A percentile compares a stretch with the other conserved stretches of the same genome.
Conservation (phyloP, 2,888 invertebrate species). For the Deilephila porcellus region DNA sequence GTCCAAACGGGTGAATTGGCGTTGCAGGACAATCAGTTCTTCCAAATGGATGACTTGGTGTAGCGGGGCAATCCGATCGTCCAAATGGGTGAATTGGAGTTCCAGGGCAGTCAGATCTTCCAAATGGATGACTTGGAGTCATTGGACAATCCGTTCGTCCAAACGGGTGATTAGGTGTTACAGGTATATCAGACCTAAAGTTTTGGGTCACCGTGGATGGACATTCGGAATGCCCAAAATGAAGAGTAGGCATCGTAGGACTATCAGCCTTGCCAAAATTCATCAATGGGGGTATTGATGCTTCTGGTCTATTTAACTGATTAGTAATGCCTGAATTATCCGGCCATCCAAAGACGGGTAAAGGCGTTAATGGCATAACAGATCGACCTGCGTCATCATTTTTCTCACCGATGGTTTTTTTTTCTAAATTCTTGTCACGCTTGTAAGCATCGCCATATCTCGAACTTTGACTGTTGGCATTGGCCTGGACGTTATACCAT, state of each 20-base stretch:
- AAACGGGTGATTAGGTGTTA: constrained; percentile 57
- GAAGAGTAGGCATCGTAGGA: constrained; percentile 51
- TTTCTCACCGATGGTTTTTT: constrained; percentile 33
- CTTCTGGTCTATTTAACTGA: constrained; percentile 37
- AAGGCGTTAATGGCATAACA: constrained; percentile 47
- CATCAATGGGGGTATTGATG: constrained; percentile 21
- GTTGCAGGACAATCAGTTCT: constrained; percentile 50
- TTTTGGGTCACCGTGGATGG: constrained; percentile 51
- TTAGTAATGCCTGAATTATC: constrained; percentile 27
- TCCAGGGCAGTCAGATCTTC: constrained; percentile 36
- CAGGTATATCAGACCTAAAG: constrained; percentile 57
- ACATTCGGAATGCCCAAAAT: constrained; percentile 52
- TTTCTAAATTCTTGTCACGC: constrained; percentile 38
- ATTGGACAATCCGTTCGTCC: constrained; percentile 52
- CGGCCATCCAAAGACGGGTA: constrained; percentile 48
- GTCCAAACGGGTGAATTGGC: constrained; percentile 52
- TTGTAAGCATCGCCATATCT: constrained; percentile 45
- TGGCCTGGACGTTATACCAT: constrained; percentile 35
- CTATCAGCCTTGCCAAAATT: constrained; percentile 50
- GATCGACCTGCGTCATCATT: constrained; percentile 39
- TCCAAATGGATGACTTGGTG: constrained; percentile 51
- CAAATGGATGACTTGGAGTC: constrained; percentile 50
- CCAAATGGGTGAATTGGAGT: constrained; percentile 37
- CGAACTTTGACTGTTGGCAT: constrained; percentile 21
- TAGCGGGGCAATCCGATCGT: constrained; percentile 37